Conservation (phyloP, 2,113 vertebrate genomes). For the Bucco capensis region DNA sequence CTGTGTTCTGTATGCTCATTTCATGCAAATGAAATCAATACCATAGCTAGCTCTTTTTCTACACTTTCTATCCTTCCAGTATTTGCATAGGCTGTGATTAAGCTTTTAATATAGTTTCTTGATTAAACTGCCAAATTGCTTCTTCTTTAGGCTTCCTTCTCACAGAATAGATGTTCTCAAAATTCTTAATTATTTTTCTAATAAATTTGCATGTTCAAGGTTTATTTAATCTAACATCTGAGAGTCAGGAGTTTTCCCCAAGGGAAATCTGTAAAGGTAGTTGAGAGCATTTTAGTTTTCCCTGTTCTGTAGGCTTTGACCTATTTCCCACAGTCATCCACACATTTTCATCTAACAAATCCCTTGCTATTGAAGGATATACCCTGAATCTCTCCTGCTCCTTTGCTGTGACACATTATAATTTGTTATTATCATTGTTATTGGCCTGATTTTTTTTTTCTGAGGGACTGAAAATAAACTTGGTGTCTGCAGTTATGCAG, state of each 20-base stretch:
- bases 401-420: neutral
- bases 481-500: neutral
- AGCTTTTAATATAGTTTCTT: neutral
- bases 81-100: neutral
- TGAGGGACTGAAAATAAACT: neutral
- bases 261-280: neutral
- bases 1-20: neutral
- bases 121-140: neutral
- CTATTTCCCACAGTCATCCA: neutral
- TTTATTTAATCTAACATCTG: neutral
- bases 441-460: neutral
- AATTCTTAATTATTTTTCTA: conserved; percentile 1
- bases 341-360: neutral
- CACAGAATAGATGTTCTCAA: neutral
- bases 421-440: neutral
- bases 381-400: neutral
- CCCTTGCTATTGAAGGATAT: neutral
- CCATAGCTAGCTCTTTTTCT: neutral
- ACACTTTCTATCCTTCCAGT: neutral
- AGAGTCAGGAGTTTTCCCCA: neutral
- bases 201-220: neutral
- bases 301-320: neutral
- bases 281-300: neutral
- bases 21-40: neutral
- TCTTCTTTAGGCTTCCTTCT: neutral